phyloP scores from a whole-genome alignment of 1,140 invertebrate species.

The Pseudomyrmex cubaensis region DNA sequence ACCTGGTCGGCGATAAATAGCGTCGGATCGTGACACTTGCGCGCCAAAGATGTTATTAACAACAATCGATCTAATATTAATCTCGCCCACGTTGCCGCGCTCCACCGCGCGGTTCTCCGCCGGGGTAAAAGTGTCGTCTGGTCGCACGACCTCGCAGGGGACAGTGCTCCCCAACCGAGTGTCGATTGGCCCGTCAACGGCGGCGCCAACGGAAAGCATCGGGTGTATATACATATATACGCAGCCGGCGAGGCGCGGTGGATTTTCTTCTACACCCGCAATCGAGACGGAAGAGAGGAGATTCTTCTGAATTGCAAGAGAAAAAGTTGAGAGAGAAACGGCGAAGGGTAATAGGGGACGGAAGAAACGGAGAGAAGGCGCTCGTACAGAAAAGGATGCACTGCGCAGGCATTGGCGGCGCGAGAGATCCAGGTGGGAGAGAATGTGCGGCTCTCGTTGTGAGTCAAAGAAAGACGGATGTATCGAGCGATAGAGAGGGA shows the following conservation, averaged over 20 bases:
- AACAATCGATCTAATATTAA: conserved; percentile 75
- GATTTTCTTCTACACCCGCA: conserved; percentile 1
- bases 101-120: neutral
- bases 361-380: neutral
- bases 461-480: neutral
- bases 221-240: neutral
- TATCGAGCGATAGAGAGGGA: conserved; percentile 10
- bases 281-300: conserved; percentile 1
- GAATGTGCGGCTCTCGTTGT: neutral
- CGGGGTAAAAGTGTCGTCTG: conserved; percentile 21
- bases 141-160: conserved; percentile 67
- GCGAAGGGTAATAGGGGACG: neutral
- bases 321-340: neutral
- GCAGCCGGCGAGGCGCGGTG: neutral
- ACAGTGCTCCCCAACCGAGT: conserved; percentile 66
- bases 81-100: conserved; percentile 62
- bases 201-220: conserved; percentile 64
- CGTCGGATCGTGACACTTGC: conserved; percentile 34
- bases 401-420: neutral
- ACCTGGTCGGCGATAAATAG: conserved; percentile 46
- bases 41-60: conserved; percentile 66
- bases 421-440: neutral
- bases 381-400: conserved; percentile 8
- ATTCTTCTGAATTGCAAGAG: neutral
- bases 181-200: conserved; percentile 42